phyloP scores from a whole-genome alignment of 1,140 invertebrate species.

The Tenebrio molitor region DNA sequence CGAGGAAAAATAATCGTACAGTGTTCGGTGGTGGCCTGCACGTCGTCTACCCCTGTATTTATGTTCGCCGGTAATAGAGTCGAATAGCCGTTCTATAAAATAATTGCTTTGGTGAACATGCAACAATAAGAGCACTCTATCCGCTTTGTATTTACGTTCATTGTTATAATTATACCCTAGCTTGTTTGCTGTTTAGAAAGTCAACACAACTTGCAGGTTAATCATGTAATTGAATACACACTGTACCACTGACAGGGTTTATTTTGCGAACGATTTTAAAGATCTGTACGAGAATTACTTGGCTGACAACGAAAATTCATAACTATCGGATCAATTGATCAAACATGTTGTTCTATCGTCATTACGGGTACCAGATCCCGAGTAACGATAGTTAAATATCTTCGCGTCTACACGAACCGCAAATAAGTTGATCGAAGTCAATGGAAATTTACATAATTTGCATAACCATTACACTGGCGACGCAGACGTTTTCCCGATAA shows the following conservation, averaged over 20 bases:
- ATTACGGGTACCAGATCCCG: too few species aligned
- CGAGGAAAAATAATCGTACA: conserved; percentile 28
- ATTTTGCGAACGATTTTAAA: conserved; percentile 20
- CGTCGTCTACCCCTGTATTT: conserved; percentile 25
- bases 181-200: conserved; percentile 27
- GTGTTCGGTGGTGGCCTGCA: background rate
- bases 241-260: conserved; percentile 18
- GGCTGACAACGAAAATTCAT: background rate
- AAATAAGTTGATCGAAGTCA: too few species aligned
- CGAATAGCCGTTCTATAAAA: conserved; percentile 33
- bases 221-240: conserved; percentile 24
- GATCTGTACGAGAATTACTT: conserved; percentile 5
- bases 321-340: background rate
- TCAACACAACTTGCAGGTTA: conserved; percentile 29
- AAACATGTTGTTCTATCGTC: too few species aligned
- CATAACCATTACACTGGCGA: too few species aligned
- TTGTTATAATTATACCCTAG: conserved; percentile 24
- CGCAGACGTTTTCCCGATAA: too few species aligned
- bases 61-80: conserved; percentile 27
- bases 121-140: conserved; percentile 29
- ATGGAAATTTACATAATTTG: too few species aligned
- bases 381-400: too few species aligned
- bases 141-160: conserved; percentile 35
- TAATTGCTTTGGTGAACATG: conserved; percentile 22
- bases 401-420: too few species aligned